Evolutionary conservation across 2,888 invertebrate species (phyloP), one percentile per base, ranked within the genome.

Genomic region (Apeira syringaria): DNA sequence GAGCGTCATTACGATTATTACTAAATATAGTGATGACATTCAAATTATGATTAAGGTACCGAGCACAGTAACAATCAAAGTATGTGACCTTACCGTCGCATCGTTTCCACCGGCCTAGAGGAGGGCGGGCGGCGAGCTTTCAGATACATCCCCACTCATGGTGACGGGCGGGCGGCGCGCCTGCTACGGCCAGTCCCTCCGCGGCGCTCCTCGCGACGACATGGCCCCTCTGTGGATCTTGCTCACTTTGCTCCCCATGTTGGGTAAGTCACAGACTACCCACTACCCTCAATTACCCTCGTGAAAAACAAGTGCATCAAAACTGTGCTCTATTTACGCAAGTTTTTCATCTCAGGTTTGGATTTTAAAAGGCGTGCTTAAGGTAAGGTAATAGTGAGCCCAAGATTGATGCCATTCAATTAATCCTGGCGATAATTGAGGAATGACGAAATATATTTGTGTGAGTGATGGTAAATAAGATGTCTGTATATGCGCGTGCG

Each of bases 151-250:
- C 68, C 71, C 64, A 47, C 56, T 68, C 56, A 36, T 18, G 35
- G 6, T 36, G 1, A 74, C 74, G 74, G 75, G 73, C 74, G 75
- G 75, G 74, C 68, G 61, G 41, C 53, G 68, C 68, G 70, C 68
- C 34, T 2, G 20, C 37, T 15, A 4, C 50, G 47, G 59, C 48
- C 87, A 88, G 87, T 88, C 75, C 75, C 59, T 70, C 66, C 85
- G 86, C 84, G 83, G 69, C 82, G 71, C 71, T 68, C 74, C 70
- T 70, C 76, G 87, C 84, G 85, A 74, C 79, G 78, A 76, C 87
- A 89, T 89, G 88, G 81, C 78, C 80, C 79, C 75, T 68, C 65
- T 86, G 79, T 89, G 88, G 88, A 74, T 87, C 68, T 77, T 86
- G 66, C 74, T 89, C 50, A 73, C 80, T 61, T 77, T 88, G 74